Evolutionary conservation across 2,888 invertebrate species (phyloP).

Genomic region (Flexamia atlantica): DNA sequence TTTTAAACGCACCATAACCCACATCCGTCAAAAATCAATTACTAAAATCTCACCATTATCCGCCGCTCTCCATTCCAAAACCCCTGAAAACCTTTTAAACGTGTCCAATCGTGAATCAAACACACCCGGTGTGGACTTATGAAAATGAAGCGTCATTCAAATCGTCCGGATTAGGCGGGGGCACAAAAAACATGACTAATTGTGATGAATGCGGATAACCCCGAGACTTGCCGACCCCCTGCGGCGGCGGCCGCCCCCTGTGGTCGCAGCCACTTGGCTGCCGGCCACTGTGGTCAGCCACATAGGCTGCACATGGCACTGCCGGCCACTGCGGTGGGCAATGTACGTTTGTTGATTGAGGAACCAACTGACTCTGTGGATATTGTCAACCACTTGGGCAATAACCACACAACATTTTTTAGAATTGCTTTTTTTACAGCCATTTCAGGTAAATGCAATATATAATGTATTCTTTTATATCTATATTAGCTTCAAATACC

Average conservation of each 20-base stretch:
- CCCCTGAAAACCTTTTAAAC: conserved; percentile 26
- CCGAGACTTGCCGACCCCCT: conserved; percentile 21
- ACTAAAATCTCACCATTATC: neutral
- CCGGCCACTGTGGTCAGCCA: no score
- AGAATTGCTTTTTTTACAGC: no score
- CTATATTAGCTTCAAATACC: no score
- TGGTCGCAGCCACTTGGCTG: neutral
- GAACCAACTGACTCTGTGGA: no score
- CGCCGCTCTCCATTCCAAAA: conserved; percentile 12
- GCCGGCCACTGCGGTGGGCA: no score
- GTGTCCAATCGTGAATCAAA: conserved; percentile 38
- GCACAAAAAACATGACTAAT: conserved; percentile 54
- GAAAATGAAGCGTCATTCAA: conserved; percentile 55
- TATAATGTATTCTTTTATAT: no score
- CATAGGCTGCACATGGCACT: neutral
- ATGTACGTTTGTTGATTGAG: no score
- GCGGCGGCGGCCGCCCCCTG: neutral
- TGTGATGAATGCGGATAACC: conserved; percentile 53
- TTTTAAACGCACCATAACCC: neutral
- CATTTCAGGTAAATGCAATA: no score
- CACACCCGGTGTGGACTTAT: conserved; percentile 52
- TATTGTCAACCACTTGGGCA: no score
- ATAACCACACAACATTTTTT: no score
- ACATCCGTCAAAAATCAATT: neutral
- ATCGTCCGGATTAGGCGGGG: conserved; percentile 27